Evolutionary conservation across 2,113 vertebrate species (phyloP), one percentile per base, ranked within the genome.

Genomic region (Rhinopomastus cyanomelas): DNA sequence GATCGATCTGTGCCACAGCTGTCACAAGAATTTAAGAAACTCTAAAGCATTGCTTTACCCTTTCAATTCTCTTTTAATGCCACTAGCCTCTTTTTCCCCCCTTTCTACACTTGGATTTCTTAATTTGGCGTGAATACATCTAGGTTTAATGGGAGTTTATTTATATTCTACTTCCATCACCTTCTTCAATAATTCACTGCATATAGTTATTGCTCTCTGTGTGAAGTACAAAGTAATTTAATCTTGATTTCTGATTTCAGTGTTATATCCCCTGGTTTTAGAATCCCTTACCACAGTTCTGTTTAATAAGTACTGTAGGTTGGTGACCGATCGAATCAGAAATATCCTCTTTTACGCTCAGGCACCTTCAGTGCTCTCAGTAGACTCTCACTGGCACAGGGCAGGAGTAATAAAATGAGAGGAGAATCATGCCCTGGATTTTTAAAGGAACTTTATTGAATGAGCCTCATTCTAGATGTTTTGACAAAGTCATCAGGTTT

Each of bases 161-260:
- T 84, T 90, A 51, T 39, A 69, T 78, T 73, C 34, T 39, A 13
- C 25, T 85, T 88, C 78, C 21, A 68, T 68, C 5, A 1, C 19
- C 21, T n/a, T 81, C 65, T 85, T 88, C 34, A 74, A 2, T 81
- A 81, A 82, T 74, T 85, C 81, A 66, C 53, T 37, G 29, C 19
- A 36, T 69, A 23, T 69, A 51, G 65, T 85, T 74, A 74, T 65
- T 61, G 4, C 29, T 64, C 23, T 87, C 13, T 74, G 25, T 44
- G n/a, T 74, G 34, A 69, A 73, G 36, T 69, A 60, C 19, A 49
- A 75, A 42, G 27, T 83, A 46, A 86, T 87, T 80, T 80, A 80
- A 81, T 65, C 39, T 77, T 52, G 27, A 65, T 81, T 81, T 88
- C 69, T 74, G 65, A 60, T 78, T 90, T 92, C 67, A 89, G 32